Conservation (phyloP, 2,797 vertebrate species). For the Phyllotis vaccarum region DNA sequence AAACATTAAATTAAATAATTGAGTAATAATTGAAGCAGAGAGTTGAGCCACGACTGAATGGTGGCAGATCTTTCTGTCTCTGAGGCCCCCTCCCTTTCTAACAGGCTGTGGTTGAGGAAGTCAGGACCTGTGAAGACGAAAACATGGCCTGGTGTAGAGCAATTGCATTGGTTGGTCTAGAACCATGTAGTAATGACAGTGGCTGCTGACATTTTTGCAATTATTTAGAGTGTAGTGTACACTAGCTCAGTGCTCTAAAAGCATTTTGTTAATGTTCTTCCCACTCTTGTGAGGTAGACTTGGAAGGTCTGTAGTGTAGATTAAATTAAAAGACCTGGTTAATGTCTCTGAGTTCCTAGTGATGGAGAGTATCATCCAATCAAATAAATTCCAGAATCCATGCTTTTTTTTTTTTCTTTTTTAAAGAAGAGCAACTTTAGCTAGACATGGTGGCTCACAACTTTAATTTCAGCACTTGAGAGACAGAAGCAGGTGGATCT, state of each 20-base stretch:
- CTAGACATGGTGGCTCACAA: background rate
- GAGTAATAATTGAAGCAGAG: background rate
- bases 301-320: constrained; percentile 22
- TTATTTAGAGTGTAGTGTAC: constrained; percentile 36
- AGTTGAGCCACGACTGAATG: background rate
- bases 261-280: constrained; percentile 45
- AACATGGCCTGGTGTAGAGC: background rate
- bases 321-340: constrained; percentile 59
- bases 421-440: background rate
- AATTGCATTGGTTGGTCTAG: background rate
- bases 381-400: constrained; percentile 11
- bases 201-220: background rate
- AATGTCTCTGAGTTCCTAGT: constrained; percentile 50
- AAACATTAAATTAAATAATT: constrained; percentile 1
- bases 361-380: background rate
- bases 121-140: constrained; percentile 29
- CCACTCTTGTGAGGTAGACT: background rate
- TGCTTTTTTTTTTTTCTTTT: background rate
- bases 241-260: constrained; percentile 22
- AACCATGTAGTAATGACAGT: too few species aligned
- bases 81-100: background rate
- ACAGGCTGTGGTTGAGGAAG: background rate
- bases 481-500: background rate
- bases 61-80: background rate
- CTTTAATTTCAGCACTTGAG: background rate